Base-by-base conservation (phyloP, 2,113 vertebrate species). In the Ochotona curzoniae region DNA sequence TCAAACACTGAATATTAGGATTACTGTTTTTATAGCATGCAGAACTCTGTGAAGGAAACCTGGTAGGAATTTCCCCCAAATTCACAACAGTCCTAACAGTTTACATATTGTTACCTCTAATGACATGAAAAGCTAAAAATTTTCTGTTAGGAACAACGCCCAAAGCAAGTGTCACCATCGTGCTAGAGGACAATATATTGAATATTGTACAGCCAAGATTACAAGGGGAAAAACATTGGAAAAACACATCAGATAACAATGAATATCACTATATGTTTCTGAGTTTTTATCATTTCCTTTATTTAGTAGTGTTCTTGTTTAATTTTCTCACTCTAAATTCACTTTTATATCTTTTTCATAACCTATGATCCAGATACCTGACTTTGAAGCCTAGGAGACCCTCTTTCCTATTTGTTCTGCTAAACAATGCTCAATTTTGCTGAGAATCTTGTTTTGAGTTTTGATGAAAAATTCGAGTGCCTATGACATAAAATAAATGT, bases 371-470 rank as follows among this genome's bases (percentile, higher is more conserved):
- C 78, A 35, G n/a, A 32, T 91, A 6, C 57, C 35, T n/a, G 69
- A 70, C 1, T 23, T 49, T 67, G 1, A 51, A 25, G 5, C 35
- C 75, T 74, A 20, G 87, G 78, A 82, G 20, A n/a, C 14, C 21
- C 30, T 25, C 21, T 57, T 0, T 70, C 15, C 60, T 10, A 5
- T 3, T 84, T 49, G 15, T 75, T 44, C 71, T 86, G n/a, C 30
- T 17, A 80, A 63, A 66, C 4, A 71, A 84, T 83, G 7, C 13
- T 63, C 7, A 78, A 3, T 70, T 70, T 30, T 84, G 14, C 20
- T 92, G 82, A 38, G 75, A 61, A 32, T 95, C 8, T 85, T 49
- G 28, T 71, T 83, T 93, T 83, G 20, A 89, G 38, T 71, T 89
- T 4, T 87, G 49, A 71, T 92, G 5, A 47, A 78, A 79, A 84